Evolutionary conservation across 2,797 vertebrate species (phyloP).

Genomic region (Adrianichthys oophorus): DNA sequence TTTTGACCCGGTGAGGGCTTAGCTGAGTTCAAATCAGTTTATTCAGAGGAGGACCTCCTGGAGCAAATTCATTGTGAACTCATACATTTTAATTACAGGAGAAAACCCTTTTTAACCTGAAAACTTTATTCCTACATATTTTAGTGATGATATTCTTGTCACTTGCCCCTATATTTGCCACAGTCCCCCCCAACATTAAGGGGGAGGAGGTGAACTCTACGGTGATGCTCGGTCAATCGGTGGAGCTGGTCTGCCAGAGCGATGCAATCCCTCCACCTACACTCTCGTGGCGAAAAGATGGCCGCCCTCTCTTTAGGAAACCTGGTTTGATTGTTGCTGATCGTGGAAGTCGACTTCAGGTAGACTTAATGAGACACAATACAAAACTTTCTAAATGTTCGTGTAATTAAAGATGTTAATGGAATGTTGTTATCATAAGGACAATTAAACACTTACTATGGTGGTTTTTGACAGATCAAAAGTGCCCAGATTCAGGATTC

Average conservation of each 20-base stretch:
- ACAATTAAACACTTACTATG: no score
- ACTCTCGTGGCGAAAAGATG: conserved; percentile 89
- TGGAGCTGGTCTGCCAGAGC: conserved; percentile 87
- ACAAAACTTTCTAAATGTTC: no score
- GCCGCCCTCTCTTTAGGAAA: conserved; percentile 84
- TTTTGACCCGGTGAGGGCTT: no score
- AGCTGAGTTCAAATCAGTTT: no score
- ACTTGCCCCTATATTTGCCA: conserved; percentile 14
- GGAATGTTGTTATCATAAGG: no score
- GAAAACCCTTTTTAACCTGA: no score
- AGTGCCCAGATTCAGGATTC: conserved; percentile 88
- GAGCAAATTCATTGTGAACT: no score
- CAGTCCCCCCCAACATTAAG: conserved; percentile 93
- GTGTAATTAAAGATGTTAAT: no score
- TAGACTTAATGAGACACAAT: conserved; percentile 11
- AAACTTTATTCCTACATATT: no score
- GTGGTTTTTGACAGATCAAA: conserved; percentile 74
- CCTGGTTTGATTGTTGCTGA: conserved; percentile 82
- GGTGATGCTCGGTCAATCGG: conserved; percentile 76
- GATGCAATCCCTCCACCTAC: conserved; percentile 86
- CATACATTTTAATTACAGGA: no score
- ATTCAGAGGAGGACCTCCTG: no score
- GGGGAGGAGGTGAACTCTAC: conserved; percentile 94
- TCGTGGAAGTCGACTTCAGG: conserved; percentile 83
- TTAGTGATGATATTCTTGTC: not conserved